A percentile compares a stretch with the other conserved stretches of the same genome.
These are phyloP conservation scores for Amblyopsis hoosieri DNA, from an alignment of 2,797 vertebrate genomes.

Conservation along the genomic window DNA sequence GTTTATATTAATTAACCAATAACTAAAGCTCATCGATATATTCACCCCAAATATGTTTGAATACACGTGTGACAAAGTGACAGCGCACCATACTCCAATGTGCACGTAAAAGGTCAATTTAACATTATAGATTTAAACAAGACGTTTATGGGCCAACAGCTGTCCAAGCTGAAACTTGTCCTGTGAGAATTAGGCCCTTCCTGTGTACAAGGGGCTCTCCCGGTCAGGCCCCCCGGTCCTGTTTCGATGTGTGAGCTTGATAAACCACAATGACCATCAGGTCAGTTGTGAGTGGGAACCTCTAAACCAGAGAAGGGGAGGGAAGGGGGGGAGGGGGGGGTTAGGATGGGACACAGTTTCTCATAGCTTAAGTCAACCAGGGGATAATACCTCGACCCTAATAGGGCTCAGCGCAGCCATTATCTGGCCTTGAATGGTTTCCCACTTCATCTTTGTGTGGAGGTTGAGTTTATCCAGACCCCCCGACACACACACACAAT, in stretches of 20 bases:
- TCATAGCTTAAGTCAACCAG: conserved; percentile 77
- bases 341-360: conserved; percentile 53
- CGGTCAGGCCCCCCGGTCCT: conserved; percentile 72
- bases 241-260: conserved; percentile 80
- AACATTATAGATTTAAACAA: not conserved
- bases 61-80: not conserved
- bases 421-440: conserved; percentile 69
- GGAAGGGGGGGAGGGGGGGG: conserved; percentile 15
- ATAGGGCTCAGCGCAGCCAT: conserved; percentile 76
- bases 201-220: conserved; percentile 72
- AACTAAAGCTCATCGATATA: not conserved
- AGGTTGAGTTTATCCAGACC: conserved; percentile 70
- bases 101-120: not conserved
- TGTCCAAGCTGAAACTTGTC: conserved; percentile 77
- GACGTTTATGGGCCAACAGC: conserved; percentile 61
- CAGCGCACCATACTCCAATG: not conserved
- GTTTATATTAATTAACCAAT: not conserved
- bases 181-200: conserved; percentile 76
- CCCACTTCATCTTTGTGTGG: conserved; percentile 74
- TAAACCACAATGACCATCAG: conserved; percentile 79
- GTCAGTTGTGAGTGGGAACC: conserved; percentile 81
- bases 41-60: too few relatives aligned
- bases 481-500: conserved; percentile 27
- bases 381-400: conserved; percentile 78
- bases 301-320: conserved; percentile 48